Evolutionary conservation across 2,888 invertebrate genomes (phyloP).

Genomic region (Saturnia japonica): DNA sequence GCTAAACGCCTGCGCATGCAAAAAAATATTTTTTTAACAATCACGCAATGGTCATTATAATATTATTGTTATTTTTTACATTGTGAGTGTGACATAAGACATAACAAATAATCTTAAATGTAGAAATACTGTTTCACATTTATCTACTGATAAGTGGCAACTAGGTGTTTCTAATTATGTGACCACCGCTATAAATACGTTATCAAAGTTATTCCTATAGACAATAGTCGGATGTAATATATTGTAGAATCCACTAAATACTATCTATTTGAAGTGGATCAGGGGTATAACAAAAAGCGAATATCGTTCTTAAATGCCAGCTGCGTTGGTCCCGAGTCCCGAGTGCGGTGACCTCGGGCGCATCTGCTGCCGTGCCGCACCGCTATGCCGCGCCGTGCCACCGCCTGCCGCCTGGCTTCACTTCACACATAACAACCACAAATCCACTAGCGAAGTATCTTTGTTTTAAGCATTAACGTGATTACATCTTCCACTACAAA

Average conservation of each 20-base stretch:
- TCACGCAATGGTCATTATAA: too few species aligned
- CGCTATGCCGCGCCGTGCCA: slow-evolving; percentile 63
- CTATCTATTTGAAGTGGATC: slow-evolving; percentile 25
- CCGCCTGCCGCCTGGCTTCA: slow-evolving; percentile 48
- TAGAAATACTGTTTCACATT: too few species aligned
- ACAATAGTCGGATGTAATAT: slow-evolving; percentile 27
- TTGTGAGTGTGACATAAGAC: too few species aligned
- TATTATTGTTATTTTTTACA: too few species aligned
- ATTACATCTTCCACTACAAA: slow-evolving; percentile 6
- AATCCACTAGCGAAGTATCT: slow-evolving; percentile 45
- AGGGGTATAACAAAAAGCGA: slow-evolving; percentile 59
- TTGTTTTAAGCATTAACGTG: slow-evolving; percentile 25
- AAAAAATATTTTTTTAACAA: too few species aligned
- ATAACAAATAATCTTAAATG: too few species aligned
- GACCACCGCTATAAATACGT: neutral
- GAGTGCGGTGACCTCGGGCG: slow-evolving; percentile 70
- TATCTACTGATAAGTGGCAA: too few species aligned
- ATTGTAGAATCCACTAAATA: slow-evolving; percentile 46
- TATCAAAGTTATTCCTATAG: neutral
- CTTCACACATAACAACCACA: slow-evolving; percentile 58
- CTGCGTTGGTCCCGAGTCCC: slow-evolving; percentile 60
- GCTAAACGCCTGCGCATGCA: too few species aligned
- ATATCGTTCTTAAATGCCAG: slow-evolving; percentile 59
- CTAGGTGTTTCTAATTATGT: too few species aligned
- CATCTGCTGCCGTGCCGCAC: slow-evolving; percentile 58